Evolutionary conservation across 2,888 invertebrate species (phyloP).

Genomic region (Drosophila ustulata): DNA sequence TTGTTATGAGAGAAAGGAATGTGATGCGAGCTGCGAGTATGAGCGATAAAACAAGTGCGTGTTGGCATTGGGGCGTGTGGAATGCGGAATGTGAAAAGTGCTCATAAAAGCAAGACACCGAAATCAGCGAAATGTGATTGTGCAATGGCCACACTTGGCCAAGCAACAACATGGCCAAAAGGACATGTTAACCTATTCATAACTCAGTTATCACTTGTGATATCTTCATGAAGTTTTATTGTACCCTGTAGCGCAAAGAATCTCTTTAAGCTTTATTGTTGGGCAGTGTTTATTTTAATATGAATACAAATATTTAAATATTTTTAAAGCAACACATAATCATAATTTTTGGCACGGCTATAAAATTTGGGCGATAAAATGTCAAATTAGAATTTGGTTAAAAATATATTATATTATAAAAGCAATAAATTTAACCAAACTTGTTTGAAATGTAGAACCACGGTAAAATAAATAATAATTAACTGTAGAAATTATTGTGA

Average conservation of each 20-base stretch:
- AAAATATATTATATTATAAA: no score
- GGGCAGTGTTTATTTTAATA: no score
- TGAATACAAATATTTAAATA: no score
- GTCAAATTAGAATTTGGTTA: no score
- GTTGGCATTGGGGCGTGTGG: slow-evolving; percentile 44
- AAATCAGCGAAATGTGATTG: slow-evolving; percentile 50
- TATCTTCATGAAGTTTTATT: slow-evolving; percentile 19
- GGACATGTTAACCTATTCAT: slow-evolving; percentile 23
- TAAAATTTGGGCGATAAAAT: no score
- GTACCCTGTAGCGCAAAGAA: neutral
- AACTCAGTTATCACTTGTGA: slow-evolving; percentile 24
- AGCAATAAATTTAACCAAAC: no score
- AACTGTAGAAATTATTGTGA: no score
- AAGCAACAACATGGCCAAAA: neutral
- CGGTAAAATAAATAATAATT: no score
- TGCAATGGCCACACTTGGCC: slow-evolving; percentile 22
- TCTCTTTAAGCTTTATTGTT: neutral
- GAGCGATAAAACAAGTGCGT: slow-evolving; percentile 72
- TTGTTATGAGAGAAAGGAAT: slow-evolving; percentile 63
- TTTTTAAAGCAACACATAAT: no score
- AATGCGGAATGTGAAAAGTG: slow-evolving; percentile 53
- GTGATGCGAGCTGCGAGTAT: slow-evolving; percentile 37
- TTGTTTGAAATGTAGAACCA: no score
- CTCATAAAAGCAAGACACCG: slow-evolving; percentile 60
- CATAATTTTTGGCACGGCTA: no score